Evolutionary conservation across 2,113 vertebrate genomes (phyloP), one percentile per base, ranked within the genome.

Genomic region (Ceyx margarethae): DNA sequence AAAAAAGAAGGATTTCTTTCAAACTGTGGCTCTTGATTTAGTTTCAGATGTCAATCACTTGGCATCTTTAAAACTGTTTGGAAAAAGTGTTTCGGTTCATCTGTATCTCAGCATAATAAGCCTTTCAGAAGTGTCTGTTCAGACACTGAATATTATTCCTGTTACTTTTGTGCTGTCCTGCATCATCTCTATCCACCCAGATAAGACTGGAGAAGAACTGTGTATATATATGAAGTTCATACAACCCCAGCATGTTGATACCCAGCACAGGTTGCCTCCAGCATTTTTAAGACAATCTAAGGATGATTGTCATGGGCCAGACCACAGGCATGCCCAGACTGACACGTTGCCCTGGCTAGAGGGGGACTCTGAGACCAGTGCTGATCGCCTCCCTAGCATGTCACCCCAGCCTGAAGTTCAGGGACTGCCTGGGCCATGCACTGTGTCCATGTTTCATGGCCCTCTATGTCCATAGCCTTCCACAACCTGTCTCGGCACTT

Each of bases 11-110:
- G 31, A 74, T 93, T 96, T 94, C 91, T 94, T 96, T 96, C 85
- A 95, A 95, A 92, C 29, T 0, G 0, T 75, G 68, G 51, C 76
- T 93, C 85, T 83, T 85, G 89, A 90, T 93, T 95, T 92, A 87
- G 92, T 87, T 94, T 95, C 91, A 83, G 76, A 58, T 90, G 87
- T 93, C 95, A 96, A 89, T 95, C 92, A 95, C 50, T 78, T 68
- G 93, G 71, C 81, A 66, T 91, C 85, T 88, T 95, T 88, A 84
- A 81, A 93, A 95, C 85, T 75, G 50, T 90, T 91, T 69, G 80
- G 90, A 37, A 37, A 85, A 93, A 90, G 74, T 91, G 75, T 90
- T 95, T 95, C 87, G 77, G 86, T 90, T 93, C 81, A 92, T 72
- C 81, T 67, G 61, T 87, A 67, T 87, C 91, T 85, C 79, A 74